Evolutionary conservation across 2,113 vertebrate genomes (phyloP), one percentile per base, ranked within the genome.

Genomic region (Neogobius melanostomus): DNA sequence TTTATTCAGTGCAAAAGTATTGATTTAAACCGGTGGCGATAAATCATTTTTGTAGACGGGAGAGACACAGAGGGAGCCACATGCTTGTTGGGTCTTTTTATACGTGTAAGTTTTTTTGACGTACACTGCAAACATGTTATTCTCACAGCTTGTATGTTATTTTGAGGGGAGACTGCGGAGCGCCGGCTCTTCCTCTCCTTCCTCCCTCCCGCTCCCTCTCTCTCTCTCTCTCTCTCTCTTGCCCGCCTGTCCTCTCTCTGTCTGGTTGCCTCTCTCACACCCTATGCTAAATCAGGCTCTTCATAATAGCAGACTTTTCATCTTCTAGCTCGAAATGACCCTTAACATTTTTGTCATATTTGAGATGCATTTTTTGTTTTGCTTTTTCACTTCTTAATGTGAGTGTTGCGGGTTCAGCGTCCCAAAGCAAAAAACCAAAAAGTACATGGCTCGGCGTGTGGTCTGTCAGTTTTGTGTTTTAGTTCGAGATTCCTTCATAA

Each of bases 151-250:
- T 81, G 69, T 88, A 88, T 92, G 90, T 90, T 92, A 91, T 92
- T 93, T 93, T 92, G 86, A 89, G 87, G 87, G 89, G 87, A 91
- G 91, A 90, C 92, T 91, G 90, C 82, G 82, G 87, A 91, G 88
- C 87, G 89, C 90, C 85, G 82, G 79, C 17, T 78, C 82, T 86
- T 87, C 79, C 84, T 82, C 80, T 81, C 72, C 65, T 68, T 66
- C 46, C 28, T 79, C 66, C 72, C 53, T 63, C 53, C 28, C 67
- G 49, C 57, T 71, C 67, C 57, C 59, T 60, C 77, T 66, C 51
- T 77, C 66, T 74, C 57, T 63, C 66, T 87, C 82, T 85, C 65
- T 68, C 68, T 43, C 28, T 79, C 66, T 72, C 53, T 63, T 6
- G 4, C 53, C 28, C 67, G 49, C 57, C 71, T 63, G 62, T 63